phyloP scores from a whole-genome alignment of 2,113 vertebrate species.

The Nycticryphes semicollaris region DNA sequence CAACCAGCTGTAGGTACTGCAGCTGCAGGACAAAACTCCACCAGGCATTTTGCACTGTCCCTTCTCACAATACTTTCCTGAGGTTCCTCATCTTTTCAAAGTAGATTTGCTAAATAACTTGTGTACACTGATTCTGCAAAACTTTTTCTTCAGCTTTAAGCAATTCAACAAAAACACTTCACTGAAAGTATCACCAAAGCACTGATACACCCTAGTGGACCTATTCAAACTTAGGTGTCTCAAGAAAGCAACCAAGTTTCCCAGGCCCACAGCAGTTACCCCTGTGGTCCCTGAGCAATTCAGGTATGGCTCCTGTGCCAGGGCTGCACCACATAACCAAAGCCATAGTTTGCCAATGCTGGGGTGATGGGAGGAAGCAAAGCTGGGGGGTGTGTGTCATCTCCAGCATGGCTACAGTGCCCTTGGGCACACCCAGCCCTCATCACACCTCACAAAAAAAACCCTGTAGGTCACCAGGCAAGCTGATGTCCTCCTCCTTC shows the following conservation, averaged over 20 bases:
- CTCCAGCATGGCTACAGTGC: accelerated
- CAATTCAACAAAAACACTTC: not conserved
- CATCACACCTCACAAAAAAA: accelerated
- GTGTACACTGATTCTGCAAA: not conserved
- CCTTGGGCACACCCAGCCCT: not conserved
- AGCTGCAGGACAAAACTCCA: not conserved
- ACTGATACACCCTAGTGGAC: too few relatives aligned
- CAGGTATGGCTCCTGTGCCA: not conserved
- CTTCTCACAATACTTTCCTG: not conserved
- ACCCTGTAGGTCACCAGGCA: accelerated
- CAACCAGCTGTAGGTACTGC: not conserved
- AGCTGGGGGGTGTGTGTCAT: not conserved
- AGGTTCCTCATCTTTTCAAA: not conserved
- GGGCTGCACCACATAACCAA: not conserved
- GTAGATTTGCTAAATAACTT: not conserved
- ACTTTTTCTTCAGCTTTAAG: not conserved
- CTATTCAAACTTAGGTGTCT: not conserved
- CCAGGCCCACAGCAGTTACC: not conserved
- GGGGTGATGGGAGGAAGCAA: not conserved
- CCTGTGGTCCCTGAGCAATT: not conserved
- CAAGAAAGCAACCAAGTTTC: not conserved
- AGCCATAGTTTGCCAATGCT: not conserved
- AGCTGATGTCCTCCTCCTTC: not conserved
- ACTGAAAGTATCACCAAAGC: not conserved
- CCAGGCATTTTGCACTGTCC: accelerated